Base-by-base conservation (phyloP, 2,113 vertebrate species). In the Murina feae region DNA sequence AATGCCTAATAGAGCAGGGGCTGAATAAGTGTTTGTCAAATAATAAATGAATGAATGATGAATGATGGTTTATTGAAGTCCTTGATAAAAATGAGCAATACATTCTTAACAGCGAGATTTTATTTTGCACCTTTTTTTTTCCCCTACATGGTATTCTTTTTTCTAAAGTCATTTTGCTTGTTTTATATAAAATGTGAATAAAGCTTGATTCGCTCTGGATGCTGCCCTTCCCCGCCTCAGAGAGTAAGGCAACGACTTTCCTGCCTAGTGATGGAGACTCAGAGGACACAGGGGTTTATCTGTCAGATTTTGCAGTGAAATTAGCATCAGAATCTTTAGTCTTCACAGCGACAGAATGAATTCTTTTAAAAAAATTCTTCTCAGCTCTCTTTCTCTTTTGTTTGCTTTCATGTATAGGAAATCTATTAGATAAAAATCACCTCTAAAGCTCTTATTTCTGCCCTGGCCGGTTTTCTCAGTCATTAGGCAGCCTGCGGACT, bases 291-390 rank as follows among this genome's bases (percentile, higher is more conserved):
- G 47, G 49, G 37, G 72, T 90, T 81, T 92, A 49, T 68, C 30
- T 78, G 69, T 51, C 28, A 93, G 76, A 44, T 21, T 86, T 86
- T 37, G 28, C 53, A 72, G 53, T 90, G 60, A 90, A 90, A 74
- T 83, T 78, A 90, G 87, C 69, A 66, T 76, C 90, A 83, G 63
- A 92, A 86, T 82, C 25, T 78, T 87, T 55, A 83, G 90, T 39
- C 69, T 72, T 78, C 37, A 72, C 37, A 25, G 53, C 86, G 42
- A 55, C 39, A 63, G 47, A 94, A 81, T 75, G 60, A 42, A 44
- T 66, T 74, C 20, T 84, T 81, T 44, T 14, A 9, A 17, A 9
- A 9, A 39, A 82, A 63, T 82, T 92, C 44, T 23, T 16, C 21
- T 83, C 74, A 83, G 18, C 20, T 47, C 60, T 90, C 47, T 65